A percentile compares a stretch with the other conserved stretches of the same genome.
These are phyloP conservation scores for Lasioglossum lativentre DNA, from an alignment of 2,888 invertebrate genomes.

Conservation along the genomic window DNA sequence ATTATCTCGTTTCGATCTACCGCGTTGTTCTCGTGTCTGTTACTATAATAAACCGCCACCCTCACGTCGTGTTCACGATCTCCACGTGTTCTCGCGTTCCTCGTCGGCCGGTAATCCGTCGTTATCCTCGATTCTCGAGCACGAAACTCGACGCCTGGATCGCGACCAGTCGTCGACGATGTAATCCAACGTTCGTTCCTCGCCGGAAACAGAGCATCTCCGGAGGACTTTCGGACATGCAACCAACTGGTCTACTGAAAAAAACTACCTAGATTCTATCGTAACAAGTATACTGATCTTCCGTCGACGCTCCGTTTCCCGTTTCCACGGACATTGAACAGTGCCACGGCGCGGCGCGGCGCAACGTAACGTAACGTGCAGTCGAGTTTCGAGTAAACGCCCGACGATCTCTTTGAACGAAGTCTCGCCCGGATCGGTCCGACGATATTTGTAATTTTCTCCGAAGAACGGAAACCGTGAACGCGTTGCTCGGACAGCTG, in stretches of 20 bases:
- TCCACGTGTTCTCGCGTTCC: not conserved
- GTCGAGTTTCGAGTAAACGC: slow-evolving; percentile 41
- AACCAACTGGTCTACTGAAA: slow-evolving; percentile 50
- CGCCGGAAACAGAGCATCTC: slow-evolving; percentile 47
- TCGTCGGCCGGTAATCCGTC: not conserved
- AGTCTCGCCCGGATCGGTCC: not conserved
- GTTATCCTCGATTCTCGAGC: not conserved
- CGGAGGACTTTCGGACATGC: slow-evolving; percentile 43
- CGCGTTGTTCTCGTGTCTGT: not conserved
- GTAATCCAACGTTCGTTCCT: not conserved
- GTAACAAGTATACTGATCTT: slow-evolving; percentile 48
- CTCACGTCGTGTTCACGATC: slow-evolving; percentile 43
- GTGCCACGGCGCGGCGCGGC: too few relatives aligned
- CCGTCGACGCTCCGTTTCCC: slow-evolving; percentile 49
- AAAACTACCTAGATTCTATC: slow-evolving; percentile 51
- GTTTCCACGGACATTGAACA: not conserved
- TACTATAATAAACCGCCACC: slow-evolving; percentile 25
- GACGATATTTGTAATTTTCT: not conserved
- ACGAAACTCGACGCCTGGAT: slow-evolving; percentile 44
- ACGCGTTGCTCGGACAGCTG: slow-evolving; percentile 1
- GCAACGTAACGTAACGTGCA: too few relatives aligned
- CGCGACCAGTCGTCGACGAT: not conserved
- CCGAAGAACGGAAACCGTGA: not conserved
- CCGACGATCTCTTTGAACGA: not conserved
- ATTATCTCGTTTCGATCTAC: not conserved